phyloP scores from a whole-genome alignment of 2,888 invertebrate genomes.

The Drosophila acutilabella region DNA sequence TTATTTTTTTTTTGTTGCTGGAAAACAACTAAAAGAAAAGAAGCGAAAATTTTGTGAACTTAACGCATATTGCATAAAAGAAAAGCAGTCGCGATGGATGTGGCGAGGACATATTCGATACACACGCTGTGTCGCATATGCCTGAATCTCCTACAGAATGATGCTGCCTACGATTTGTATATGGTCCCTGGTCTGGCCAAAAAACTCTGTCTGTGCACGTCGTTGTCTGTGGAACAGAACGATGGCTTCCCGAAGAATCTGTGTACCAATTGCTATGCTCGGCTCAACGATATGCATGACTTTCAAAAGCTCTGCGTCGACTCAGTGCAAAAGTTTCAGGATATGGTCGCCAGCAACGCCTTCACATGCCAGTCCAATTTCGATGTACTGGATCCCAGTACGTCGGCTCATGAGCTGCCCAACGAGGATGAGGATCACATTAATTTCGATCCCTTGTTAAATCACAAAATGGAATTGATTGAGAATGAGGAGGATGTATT shows the following conservation, averaged over 20 bases:
- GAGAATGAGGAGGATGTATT: constrained; percentile 83
- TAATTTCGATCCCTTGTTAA: constrained; percentile 79
- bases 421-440: constrained; percentile 79
- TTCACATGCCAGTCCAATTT: constrained; percentile 66
- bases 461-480: constrained; percentile 80
- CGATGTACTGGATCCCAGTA: constrained; percentile 74
- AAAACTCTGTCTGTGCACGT: constrained; percentile 81
- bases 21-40: constrained; percentile 50
- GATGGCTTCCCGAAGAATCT: constrained; percentile 83
- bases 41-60: constrained; percentile 33
- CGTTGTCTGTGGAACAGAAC: constrained; percentile 80
- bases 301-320: constrained; percentile 81
- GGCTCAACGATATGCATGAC: constrained; percentile 81
- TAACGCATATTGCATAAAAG: background rate
- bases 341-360: constrained; percentile 69
- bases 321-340: constrained; percentile 81
- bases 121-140: constrained; percentile 83
- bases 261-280: constrained; percentile 77
- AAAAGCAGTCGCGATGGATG: constrained; percentile 62
- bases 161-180: constrained; percentile 78
- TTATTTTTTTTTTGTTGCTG: constrained; percentile 74
- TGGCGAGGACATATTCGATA: constrained; percentile 67
- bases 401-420: constrained; percentile 41
- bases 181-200: constrained; percentile 79
- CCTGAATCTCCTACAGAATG: constrained; percentile 75